Conservation (phyloP, 1,140 invertebrate genomes). For the Achatina immaculata region DNA sequence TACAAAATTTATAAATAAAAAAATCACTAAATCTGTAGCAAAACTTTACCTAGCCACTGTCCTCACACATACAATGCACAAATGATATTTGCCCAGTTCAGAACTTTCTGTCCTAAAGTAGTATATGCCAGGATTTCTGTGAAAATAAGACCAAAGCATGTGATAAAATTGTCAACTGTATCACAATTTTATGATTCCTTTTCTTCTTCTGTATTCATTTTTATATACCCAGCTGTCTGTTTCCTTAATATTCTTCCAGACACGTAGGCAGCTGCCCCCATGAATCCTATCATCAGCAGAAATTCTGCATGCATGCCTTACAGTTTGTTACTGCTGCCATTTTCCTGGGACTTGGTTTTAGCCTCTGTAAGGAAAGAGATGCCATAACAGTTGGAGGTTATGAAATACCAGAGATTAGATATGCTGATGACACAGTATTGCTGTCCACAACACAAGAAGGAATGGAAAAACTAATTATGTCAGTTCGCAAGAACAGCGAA, state of each 20-base stretch:
- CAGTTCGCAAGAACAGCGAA: too few species aligned
- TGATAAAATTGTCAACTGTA: neutral
- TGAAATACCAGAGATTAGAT: too few species aligned
- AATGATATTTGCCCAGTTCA: constrained; percentile 56
- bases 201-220: neutral
- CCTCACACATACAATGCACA: constrained; percentile 68
- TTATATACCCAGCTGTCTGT: constrained; percentile 6
- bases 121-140: constrained; percentile 66
- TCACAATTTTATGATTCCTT: neutral
- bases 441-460: too few species aligned
- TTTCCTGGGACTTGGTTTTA: too few species aligned
- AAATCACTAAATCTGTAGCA: neutral
- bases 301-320: too few species aligned
- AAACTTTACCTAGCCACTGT: constrained; percentile 58
- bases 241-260: neutral
- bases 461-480: too few species aligned
- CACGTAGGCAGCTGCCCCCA: neutral
- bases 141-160: constrained; percentile 37
- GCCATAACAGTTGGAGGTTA: too few species aligned
- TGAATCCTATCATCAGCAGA: too few species aligned
- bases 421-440: too few species aligned
- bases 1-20: constrained; percentile 3
- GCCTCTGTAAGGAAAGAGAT: too few species aligned
- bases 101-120: constrained; percentile 68
- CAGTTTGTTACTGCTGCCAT: too few species aligned